A percentile compares a stretch with the other conserved stretches of the same genome.
Evolutionary conservation across 2,888 invertebrate genomes (phyloP).

Genomic region (Lathronympha strigana): DNA sequence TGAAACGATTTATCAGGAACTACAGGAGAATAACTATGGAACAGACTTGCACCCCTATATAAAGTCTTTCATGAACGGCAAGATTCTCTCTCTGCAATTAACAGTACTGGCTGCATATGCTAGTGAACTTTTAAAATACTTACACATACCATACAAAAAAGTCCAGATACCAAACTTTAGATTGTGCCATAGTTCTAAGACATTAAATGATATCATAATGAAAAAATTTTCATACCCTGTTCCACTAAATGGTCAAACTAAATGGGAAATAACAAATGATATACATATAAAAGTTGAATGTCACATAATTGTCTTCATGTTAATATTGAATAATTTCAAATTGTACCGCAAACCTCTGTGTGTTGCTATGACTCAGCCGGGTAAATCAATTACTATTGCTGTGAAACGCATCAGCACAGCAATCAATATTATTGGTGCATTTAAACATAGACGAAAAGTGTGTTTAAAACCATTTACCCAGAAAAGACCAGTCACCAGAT

Average conservation of each 20-base stretch:
- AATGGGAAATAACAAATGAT: background rate
- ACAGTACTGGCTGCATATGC: background rate
- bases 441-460: background rate
- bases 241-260: background rate
- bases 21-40: background rate
- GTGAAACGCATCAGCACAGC: background rate
- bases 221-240: background rate
- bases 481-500: no score
- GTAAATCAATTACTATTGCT: no score
- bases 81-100: background rate
- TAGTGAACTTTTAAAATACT: background rate
- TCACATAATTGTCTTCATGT: background rate
- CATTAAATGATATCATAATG: background rate
- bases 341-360: background rate
- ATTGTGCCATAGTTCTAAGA: background rate
- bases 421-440: background rate
- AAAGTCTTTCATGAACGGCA: background rate
- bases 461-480: no score
- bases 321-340: background rate
- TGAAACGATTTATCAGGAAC: background rate
- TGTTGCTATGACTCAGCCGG: background rate
- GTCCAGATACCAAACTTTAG: background rate
- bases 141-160: background rate
- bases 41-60: slow-evolving; percentile 1
- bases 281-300: background rate